Percentiles rank a stretch among this genome's conserved stretches.
Conservation (phyloP, 2,888 invertebrate species). For the Ectobius pallidus region DNA sequence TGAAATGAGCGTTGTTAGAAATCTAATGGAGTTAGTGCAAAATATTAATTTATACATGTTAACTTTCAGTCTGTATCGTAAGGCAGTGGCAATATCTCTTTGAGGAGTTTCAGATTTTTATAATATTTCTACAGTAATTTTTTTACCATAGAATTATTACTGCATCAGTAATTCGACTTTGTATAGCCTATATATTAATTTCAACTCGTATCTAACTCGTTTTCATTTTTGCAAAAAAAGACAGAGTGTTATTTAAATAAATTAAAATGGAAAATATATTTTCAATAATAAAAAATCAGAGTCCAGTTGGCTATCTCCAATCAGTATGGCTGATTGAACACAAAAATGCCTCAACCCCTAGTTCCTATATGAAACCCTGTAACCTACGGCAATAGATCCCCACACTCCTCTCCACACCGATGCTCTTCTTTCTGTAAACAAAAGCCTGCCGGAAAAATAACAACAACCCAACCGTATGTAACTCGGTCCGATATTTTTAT, state of each 20-base stretch:
- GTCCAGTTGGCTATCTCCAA: constrained; percentile 24
- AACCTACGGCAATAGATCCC: constrained; percentile 22
- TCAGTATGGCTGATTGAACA: constrained; percentile 19
- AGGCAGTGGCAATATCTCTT: no score
- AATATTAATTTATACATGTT: no score
- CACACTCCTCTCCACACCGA: constrained; percentile 7
- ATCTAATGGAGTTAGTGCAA: no score
- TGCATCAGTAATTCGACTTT: not conserved
- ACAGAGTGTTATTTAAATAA: constrained; percentile 8
- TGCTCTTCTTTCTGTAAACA: constrained; percentile 32
- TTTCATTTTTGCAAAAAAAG: not conserved
- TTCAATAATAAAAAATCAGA: constrained; percentile 23
- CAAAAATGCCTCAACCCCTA: constrained; percentile 16
- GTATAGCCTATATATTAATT: no score
- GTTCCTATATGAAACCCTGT: constrained; percentile 22
- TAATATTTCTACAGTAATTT: no score
- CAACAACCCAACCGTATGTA: constrained; percentile 30
- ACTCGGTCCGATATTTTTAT: constrained; percentile 29
- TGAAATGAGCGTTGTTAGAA: no score
- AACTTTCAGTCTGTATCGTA: no score
- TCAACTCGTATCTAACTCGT: not conserved
- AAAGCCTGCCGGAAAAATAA: constrained; percentile 32
- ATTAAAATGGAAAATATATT: constrained; percentile 26
- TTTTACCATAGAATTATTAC: no score
- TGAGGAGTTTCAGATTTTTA: no score